phyloP scores from a whole-genome alignment of 2,797 vertebrate species.

The Poecile montanus region DNA sequence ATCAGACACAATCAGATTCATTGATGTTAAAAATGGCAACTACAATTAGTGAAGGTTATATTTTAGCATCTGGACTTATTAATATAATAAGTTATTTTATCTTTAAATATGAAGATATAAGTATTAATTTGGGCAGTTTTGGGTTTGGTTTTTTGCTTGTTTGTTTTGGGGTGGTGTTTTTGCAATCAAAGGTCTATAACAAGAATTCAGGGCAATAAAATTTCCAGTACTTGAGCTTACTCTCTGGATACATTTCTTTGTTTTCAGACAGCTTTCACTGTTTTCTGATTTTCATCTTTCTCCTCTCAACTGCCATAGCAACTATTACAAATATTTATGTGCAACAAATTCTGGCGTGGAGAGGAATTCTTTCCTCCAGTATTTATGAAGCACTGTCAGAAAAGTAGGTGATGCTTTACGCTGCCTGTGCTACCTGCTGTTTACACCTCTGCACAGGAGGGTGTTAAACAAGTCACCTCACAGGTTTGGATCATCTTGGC shows the following conservation, averaged over 20 bases:
- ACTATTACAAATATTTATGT: conserved; percentile 85
- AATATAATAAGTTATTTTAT: neutral
- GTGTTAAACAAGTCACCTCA: conserved; percentile 80
- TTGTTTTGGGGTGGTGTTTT: neutral
- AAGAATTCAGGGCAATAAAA: conserved; percentile 21
- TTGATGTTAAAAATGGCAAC: neutral
- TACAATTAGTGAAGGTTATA: neutral
- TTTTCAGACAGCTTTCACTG: conserved; percentile 75
- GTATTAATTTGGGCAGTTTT: neutral
- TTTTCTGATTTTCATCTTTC: conserved; percentile 78
- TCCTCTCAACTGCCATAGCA: conserved; percentile 81
- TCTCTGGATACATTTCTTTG: conserved; percentile 79
- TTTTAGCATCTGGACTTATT: neutral
- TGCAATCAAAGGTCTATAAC: neutral
- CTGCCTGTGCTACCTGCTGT: conserved; percentile 74
- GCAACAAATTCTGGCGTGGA: conserved; percentile 76
- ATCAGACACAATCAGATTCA: neutral
- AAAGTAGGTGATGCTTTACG: conserved; percentile 80
- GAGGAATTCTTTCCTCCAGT: conserved; percentile 66
- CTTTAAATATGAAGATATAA: neutral
- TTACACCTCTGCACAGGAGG: conserved; percentile 74
- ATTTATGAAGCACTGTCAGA: conserved; percentile 76
- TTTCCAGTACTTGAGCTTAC: conserved; percentile 1
- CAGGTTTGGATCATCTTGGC: conserved; percentile 74
- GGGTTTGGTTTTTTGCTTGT: too few relatives aligned